Base-by-base conservation (phyloP, 2,888 invertebrate genomes). In the Barypeithes pellucidus region DNA sequence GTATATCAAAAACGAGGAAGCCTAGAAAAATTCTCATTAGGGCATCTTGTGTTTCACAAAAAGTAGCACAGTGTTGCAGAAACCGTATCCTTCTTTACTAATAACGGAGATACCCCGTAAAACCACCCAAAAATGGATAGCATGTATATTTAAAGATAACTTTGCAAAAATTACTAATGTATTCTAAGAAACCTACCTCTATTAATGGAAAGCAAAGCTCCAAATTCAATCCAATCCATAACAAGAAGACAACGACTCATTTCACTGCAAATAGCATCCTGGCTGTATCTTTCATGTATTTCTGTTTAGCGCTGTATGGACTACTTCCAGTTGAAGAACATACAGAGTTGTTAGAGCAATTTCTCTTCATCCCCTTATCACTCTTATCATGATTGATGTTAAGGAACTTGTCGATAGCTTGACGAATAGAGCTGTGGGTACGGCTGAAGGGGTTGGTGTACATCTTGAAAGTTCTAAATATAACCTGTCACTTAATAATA, bases 371-470 rank as follows among this genome's bases (percentile, higher is more conserved):
- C n/a, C 33, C 65, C 11, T 73, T 54, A n/a, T 52, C 36, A 24
- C 77, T 76, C 43, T 77, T 78, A 29, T 77, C 78, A 43, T 80
- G 73, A 36, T 76, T 77, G 16, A 89, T 88, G 57, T 88, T 89
- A 11, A 75, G 61, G 24, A 92, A 86, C 74, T 89, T 89, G 82
- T 92, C 92, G 80, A 92, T 86, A 80, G 90, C 89, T 82, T 91
- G 91, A 79, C 91, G 88, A 81, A 92, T 87, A 69, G 89, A 89
- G 36, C 91, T 91, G 83, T 92, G 92, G 78, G 91, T 91, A n/a
- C 50, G 50, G 16, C 50, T 50, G n/a, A 50, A 50, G 3, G 50
- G 50, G 16, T 50, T 50, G n/a, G 50, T 50, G 50, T 50, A 50
- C 50, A 50, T 50, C 3, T 50, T 50, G 0, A 0, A 11, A 16